phyloP scores from a whole-genome alignment of 1,140 invertebrate species.

The Drosophila cardini region DNA sequence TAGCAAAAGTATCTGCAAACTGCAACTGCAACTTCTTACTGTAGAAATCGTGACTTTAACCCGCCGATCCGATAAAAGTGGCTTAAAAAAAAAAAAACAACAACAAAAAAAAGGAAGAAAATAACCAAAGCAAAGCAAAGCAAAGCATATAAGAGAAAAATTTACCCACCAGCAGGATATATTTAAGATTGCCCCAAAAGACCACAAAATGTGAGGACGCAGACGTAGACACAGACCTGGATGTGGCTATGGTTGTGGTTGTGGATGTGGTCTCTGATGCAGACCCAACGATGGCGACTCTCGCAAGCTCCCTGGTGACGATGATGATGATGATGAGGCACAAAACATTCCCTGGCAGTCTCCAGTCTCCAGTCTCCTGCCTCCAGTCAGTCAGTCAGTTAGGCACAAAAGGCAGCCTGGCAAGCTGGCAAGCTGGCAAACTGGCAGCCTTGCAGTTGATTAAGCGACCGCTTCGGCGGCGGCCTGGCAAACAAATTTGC shows the following conservation, averaged over 20 bases:
- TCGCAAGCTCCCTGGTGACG: slow-evolving; percentile 39
- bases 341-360: slow-evolving; percentile 33
- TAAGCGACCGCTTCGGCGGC: slow-evolving; percentile 66
- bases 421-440: slow-evolving; percentile 35
- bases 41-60: slow-evolving; percentile 78
- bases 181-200: slow-evolving; percentile 78
- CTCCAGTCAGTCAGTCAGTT: slow-evolving; percentile 12
- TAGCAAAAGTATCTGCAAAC: slow-evolving; percentile 27
- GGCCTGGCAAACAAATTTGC: slow-evolving; percentile 71
- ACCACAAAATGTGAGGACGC: slow-evolving; percentile 65
- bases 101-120: slow-evolving; percentile 24
- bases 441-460: slow-evolving; percentile 72
- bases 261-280: slow-evolving; percentile 24
- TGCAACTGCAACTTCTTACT: slow-evolving; percentile 57
- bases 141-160: slow-evolving; percentile 68
- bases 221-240: background rate
- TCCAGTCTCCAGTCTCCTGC: background rate
- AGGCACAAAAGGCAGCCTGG: background rate
- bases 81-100: slow-evolving; percentile 5
- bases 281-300: slow-evolving; percentile 49
- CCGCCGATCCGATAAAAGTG: slow-evolving; percentile 76
- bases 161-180: slow-evolving; percentile 84
- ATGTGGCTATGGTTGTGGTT: background rate
- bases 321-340: slow-evolving; percentile 49
- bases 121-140: slow-evolving; percentile 24